These are phyloP conservation scores for Camponotus fellah DNA, from an alignment of 2,888 invertebrate species.

Conservation along the genomic window DNA sequence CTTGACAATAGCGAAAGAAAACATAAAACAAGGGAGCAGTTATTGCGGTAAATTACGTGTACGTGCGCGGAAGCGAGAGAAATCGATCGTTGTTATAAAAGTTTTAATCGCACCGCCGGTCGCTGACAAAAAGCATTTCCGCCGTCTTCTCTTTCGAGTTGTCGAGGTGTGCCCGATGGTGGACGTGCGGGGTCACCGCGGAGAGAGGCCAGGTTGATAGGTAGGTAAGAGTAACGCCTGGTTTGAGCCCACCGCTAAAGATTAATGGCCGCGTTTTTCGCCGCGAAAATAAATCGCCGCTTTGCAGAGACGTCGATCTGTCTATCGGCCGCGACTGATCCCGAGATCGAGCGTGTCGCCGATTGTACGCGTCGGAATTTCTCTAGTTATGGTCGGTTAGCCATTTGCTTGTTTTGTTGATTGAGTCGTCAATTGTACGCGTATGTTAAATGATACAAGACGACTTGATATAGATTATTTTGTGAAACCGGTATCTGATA, in stretches of 20 bases:
- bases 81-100: constrained; percentile 47
- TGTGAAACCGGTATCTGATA: not conserved
- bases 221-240: constrained; percentile 44
- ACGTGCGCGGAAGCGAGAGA: constrained; percentile 41
- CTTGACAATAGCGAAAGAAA: constrained; percentile 22
- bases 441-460: not conserved
- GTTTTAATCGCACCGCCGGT: constrained; percentile 45
- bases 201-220: constrained; percentile 32
- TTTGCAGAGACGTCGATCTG: constrained; percentile 30
- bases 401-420: not conserved
- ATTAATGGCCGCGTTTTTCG: constrained; percentile 50
- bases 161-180: constrained; percentile 25
- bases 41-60: constrained; percentile 26
- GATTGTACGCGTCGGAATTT: constrained; percentile 45
- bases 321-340: constrained; percentile 44
- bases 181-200: constrained; percentile 42
- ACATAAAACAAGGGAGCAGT: constrained; percentile 14
- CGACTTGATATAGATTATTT: not conserved
- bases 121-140: constrained; percentile 42
- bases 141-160: constrained; percentile 28
- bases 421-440: not conserved
- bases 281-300: constrained; percentile 37
- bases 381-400: constrained; percentile 16
- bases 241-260: constrained; percentile 39
- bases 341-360: constrained; percentile 41